phyloP scores from a whole-genome alignment of 1,140 invertebrate species.

The Atta texana region DNA sequence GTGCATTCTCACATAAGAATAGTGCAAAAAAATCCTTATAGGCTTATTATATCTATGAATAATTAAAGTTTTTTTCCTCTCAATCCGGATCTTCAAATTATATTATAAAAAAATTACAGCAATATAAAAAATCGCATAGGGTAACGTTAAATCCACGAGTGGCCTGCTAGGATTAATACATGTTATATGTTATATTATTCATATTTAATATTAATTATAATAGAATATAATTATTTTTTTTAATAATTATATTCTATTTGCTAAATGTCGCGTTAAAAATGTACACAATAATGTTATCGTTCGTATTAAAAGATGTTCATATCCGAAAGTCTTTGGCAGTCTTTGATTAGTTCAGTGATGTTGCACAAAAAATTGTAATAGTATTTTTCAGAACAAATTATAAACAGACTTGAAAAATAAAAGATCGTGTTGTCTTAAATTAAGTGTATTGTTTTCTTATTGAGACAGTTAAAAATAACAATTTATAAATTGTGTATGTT shows the following conservation, averaged over 20 bases:
- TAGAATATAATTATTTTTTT: background rate
- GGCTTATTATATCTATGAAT: no score
- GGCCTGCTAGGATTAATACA: no score
- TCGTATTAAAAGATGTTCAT: background rate
- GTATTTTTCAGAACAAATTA: background rate
- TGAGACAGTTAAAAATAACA: conserved; percentile 9
- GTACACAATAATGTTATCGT: background rate
- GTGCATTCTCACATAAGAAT: no score
- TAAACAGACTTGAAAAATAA: background rate
- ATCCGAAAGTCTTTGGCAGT: background rate
- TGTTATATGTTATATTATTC: background rate
- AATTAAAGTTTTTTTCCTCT: no score
- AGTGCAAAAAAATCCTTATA: no score
- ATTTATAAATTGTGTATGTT: background rate
- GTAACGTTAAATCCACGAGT: no score
- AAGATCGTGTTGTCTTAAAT: background rate
- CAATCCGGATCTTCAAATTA: no score
- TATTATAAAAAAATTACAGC: no score
- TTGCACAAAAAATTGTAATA: background rate
- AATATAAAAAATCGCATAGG: no score
- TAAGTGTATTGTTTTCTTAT: background rate
- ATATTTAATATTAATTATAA: background rate
- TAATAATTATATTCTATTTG: background rate
- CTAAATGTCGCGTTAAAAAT: background rate
- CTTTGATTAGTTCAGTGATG: background rate